A percentile compares a stretch with the other conserved stretches of the same genome.
Evolutionary conservation across 2,113 vertebrate species (phyloP).

Genomic region (Tapirus terrestris): DNA sequence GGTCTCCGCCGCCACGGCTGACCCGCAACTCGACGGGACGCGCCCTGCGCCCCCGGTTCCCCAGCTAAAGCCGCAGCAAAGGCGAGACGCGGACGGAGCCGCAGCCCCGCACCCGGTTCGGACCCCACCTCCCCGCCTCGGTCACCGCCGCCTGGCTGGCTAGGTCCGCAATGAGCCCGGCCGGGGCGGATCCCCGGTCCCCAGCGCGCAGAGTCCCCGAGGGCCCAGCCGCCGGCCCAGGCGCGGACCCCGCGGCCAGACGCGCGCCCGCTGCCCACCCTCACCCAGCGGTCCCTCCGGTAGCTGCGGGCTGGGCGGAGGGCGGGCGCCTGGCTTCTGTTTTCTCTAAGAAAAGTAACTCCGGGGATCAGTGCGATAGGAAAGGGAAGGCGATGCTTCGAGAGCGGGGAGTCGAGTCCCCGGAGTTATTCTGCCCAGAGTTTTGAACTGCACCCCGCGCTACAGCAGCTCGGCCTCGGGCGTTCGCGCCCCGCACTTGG

Average conservation of each 20-base stretch:
- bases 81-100: background rate
- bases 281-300: background rate
- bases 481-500: background rate
- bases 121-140: background rate
- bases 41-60: background rate
- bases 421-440: conserved; percentile 47
- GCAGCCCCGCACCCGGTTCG: background rate
- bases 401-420: background rate
- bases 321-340: background rate
- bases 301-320: background rate
- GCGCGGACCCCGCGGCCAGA: background rate
- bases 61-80: background rate
- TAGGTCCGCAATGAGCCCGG: background rate
- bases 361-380: background rate
- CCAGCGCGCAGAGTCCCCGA: background rate
- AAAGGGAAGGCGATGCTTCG: background rate
- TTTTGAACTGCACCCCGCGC: background rate
- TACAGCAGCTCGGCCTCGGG: background rate
- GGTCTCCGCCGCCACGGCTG: background rate
- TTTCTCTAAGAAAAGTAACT: conserved; percentile 57
- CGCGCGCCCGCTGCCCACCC: background rate
- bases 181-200: background rate
- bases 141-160: background rate
- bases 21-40: background rate
- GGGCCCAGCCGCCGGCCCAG: background rate